These are phyloP conservation scores for Cynopterus brachyotis DNA, from an alignment of 2,113 vertebrate genomes.

Conservation along the genomic window DNA sequence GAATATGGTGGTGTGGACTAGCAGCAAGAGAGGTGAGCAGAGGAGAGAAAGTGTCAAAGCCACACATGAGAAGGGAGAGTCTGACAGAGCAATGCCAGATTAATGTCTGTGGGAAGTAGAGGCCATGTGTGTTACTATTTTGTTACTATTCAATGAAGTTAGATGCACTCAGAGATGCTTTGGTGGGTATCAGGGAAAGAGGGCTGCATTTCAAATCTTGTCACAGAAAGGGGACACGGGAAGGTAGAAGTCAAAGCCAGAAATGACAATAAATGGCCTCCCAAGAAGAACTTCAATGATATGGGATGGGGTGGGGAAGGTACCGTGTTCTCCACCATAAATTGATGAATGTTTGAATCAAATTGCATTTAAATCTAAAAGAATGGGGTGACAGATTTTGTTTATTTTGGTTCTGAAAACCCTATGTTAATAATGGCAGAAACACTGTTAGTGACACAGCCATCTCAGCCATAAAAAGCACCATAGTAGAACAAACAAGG, in stretches of 20 bases:
- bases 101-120: background rate
- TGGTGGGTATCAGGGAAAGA: background rate
- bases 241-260: background rate
- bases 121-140: background rate
- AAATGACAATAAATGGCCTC: accelerated
- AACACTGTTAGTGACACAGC: accelerated
- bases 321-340: background rate
- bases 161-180: background rate
- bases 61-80: background rate
- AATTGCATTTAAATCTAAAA: background rate
- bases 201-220: background rate
- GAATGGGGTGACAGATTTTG: background rate
- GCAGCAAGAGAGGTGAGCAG: background rate
- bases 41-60: background rate
- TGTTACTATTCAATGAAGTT: background rate
- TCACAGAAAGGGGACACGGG: background rate
- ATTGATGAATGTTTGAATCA: background rate
- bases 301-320: background rate
- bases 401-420: background rate
- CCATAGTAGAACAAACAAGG: background rate
- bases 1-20: accelerated
- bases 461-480: background rate
- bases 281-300: background rate
- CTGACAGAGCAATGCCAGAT: background rate
- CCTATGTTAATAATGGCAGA: background rate